A percentile compares a stretch with the other conserved stretches of the same genome.
Evolutionary conservation across 2,797 vertebrate genomes (phyloP).

Genomic region (Falco naumanni): DNA sequence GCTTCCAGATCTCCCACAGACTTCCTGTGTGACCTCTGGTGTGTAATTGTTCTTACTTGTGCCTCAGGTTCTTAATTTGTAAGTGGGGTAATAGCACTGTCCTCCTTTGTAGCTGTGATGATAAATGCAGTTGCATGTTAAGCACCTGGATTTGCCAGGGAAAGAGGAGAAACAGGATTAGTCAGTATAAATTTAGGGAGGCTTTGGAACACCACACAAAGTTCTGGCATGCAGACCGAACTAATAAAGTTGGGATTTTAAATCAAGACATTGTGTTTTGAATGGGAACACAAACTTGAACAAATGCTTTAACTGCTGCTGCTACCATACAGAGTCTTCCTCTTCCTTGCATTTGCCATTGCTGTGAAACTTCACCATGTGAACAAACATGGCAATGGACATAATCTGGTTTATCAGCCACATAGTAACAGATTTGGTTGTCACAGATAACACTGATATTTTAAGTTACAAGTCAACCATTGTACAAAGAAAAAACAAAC

Average conservation of each 20-base stretch:
- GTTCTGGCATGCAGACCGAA: not conserved
- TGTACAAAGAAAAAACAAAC: not conserved
- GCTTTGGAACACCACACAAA: not conserved
- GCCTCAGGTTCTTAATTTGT: not conserved
- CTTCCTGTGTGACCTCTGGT: constrained; percentile 37
- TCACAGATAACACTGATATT: not conserved
- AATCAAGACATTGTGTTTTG: not conserved
- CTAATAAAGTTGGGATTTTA: not conserved
- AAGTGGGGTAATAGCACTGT: constrained; percentile 19
- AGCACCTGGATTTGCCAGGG: not conserved
- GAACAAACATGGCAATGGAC: not conserved
- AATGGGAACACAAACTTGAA: not conserved
- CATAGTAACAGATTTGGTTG: not conserved
- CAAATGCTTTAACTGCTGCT: not conserved
- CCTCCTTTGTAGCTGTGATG: not conserved
- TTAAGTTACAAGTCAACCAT: not conserved
- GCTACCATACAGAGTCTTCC: not conserved
- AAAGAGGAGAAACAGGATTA: not conserved
- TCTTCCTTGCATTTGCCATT: not conserved
- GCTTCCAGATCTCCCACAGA: constrained; percentile 23
- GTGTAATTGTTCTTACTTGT: not conserved
- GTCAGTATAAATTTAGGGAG: not conserved
- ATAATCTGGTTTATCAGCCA: not conserved
- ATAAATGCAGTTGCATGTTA: not conserved
- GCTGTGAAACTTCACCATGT: not conserved